Conservation (phyloP, 2,797 vertebrate genomes). For the Squalus acanthias region DNA sequence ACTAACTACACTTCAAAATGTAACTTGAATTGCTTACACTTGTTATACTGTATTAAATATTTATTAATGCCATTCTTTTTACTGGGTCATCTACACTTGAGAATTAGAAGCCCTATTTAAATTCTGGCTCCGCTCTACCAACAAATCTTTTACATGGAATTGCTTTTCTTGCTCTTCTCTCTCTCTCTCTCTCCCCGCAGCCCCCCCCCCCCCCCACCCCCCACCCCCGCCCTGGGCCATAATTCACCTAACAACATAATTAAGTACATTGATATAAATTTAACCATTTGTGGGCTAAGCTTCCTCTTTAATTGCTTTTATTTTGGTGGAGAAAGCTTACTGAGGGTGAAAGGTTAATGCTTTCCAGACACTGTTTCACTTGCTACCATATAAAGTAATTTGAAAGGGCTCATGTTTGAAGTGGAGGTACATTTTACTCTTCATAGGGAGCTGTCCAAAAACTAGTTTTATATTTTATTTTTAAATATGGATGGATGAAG, state of each 20-base stretch:
- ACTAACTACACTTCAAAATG: background rate
- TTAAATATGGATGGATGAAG: constrained; percentile 19
- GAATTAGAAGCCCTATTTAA: constrained; percentile 27
- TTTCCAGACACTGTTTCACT: constrained; percentile 11
- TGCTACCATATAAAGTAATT: constrained; percentile 36
- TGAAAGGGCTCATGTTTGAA: background rate
- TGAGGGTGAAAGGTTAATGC: constrained; percentile 9
- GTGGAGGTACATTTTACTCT: constrained; percentile 3
- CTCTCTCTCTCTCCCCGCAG: too few species aligned
- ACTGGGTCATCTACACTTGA: background rate
- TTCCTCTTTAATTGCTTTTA: background rate
- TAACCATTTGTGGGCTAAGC: background rate
- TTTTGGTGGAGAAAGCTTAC: background rate
- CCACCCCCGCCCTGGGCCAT: too few species aligned
- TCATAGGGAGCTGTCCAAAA: background rate
- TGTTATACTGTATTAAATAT: background rate
- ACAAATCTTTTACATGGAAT: background rate
- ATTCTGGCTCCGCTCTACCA: background rate
- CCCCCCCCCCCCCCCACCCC: background rate
- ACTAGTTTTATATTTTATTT: constrained; percentile 21
- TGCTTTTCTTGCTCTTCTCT: background rate
- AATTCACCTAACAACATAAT: background rate
- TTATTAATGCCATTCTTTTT: background rate
- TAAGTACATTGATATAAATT: background rate
- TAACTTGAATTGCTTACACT: background rate